phyloP scores from a whole-genome alignment of 2,797 vertebrate species.

The Martes flavigula region DNA sequence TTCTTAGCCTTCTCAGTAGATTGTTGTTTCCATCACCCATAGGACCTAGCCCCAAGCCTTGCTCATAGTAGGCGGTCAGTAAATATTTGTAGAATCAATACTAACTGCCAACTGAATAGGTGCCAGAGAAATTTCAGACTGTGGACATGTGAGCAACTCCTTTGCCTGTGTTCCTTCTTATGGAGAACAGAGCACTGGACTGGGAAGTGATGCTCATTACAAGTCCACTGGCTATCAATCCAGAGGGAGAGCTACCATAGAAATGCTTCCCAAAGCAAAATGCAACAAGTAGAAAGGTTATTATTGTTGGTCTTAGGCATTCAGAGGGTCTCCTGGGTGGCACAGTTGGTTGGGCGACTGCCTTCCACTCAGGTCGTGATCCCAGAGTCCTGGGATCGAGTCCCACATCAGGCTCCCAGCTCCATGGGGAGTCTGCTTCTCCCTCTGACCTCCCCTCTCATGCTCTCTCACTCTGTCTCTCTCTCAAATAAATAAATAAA shows the following conservation, averaged over 20 bases:
- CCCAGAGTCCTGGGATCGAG: too few species aligned
- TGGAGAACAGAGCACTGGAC: neutral
- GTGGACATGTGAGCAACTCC: neutral
- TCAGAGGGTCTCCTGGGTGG: neutral
- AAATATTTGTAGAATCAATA: neutral
- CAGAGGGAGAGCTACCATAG: neutral
- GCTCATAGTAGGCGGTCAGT: neutral
- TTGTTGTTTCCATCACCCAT: neutral
- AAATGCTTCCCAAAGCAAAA: neutral
- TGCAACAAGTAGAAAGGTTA: neutral
- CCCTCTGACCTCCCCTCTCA: too few species aligned
- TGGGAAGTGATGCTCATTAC: neutral
- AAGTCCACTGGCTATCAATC: neutral
- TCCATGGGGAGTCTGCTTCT: too few species aligned
- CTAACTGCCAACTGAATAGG: neutral
- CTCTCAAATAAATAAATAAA: too few species aligned
- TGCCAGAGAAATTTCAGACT: slow-evolving; percentile 27
- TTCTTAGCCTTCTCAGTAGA: neutral
- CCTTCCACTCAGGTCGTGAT: too few species aligned
- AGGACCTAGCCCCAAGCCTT: neutral
- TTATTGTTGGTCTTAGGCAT: neutral
- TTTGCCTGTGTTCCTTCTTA: neutral
- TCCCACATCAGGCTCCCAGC: too few species aligned
- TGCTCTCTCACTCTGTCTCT: too few species aligned
- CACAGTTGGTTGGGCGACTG: too few species aligned